A percentile compares a stretch with the other conserved stretches of the same genome.
Conservation (phyloP, 2,113 vertebrate genomes). For the Myiozetetes cayanensis region DNA sequence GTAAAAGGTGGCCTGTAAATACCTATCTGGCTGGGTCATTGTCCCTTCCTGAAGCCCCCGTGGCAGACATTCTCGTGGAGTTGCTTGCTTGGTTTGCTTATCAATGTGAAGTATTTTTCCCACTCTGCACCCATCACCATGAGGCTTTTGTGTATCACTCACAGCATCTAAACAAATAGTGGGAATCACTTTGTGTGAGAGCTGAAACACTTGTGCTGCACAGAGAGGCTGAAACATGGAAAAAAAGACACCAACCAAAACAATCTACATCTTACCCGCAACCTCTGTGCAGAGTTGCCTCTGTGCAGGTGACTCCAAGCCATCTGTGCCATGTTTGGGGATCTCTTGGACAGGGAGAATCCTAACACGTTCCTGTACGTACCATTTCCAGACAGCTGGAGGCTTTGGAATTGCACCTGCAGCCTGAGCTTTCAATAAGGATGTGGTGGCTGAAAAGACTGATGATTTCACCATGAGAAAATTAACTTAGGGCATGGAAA, state of each 20-base stretch:
- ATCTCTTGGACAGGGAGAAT: neutral
- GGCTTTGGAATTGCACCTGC: neutral
- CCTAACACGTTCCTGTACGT: neutral
- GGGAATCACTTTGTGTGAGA: neutral
- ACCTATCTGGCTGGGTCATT: rapidly evolving
- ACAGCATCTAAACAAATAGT: neutral
- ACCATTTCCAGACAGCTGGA: neutral
- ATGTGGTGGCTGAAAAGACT: neutral
- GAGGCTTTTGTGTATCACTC: neutral
- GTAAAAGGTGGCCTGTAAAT: neutral
- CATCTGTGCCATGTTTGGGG: neutral
- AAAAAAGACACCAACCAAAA: neutral
- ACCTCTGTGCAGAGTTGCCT: neutral
- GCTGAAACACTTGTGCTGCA: neutral
- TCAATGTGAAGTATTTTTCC: neutral
- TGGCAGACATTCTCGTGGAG: rapidly evolving
- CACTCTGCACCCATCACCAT: neutral
- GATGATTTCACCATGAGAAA: neutral
- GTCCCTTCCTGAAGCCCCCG: neutral
- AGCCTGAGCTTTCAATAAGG: neutral
- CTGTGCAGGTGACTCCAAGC: neutral
- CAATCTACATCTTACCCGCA: neutral
- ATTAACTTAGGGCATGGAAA: neutral
- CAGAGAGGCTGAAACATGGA: neutral
- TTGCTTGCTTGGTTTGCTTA: neutral